phyloP scores from a whole-genome alignment of 2,888 invertebrate genomes.

The Ferdinandea cuprea region DNA sequence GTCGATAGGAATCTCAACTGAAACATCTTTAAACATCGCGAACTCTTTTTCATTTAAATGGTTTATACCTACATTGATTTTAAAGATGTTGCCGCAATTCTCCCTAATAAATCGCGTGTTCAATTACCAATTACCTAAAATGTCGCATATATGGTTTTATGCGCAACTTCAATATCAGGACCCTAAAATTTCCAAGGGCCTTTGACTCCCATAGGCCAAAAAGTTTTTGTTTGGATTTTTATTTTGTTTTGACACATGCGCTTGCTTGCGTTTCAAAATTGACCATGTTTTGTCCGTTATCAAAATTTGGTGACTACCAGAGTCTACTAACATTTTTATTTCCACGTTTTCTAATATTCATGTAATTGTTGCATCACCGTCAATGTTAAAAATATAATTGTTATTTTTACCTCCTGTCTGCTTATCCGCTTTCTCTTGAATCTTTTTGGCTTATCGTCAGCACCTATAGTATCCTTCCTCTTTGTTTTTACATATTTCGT shows the following conservation, averaged over 20 bases:
- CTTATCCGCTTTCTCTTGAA: too few species aligned
- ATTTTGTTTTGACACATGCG: background rate
- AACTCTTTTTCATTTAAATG: conserved; percentile 1
- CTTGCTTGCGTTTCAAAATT: too few species aligned
- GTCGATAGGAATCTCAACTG: too few species aligned
- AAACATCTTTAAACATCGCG: too few species aligned
- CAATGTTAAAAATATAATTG: background rate
- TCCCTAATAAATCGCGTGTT: conserved; percentile 20
- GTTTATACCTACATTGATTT: conserved; percentile 18
- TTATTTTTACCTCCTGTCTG: too few species aligned
- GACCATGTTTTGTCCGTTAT: conserved; percentile 8
- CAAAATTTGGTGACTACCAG: conserved; percentile 29
- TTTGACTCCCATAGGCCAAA: conserved; percentile 21
- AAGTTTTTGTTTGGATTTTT: conserved; percentile 26
- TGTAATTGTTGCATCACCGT: conserved; percentile 13
- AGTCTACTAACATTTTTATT: conserved; percentile 19
- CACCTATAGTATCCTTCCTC: background rate
- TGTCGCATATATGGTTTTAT: too few species aligned
- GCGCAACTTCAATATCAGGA: background rate
- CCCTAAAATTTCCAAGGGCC: conserved; percentile 10
- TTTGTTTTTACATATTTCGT: conserved; percentile 12
- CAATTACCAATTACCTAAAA: background rate
- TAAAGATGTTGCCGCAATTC: conserved; percentile 18
- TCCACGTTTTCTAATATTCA: conserved; percentile 12
- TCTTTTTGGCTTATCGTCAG: background rate